A percentile compares a stretch with the other conserved stretches of the same genome.
Evolutionary conservation across 2,797 vertebrate species (phyloP).

Genomic region (Leptodactylus fallax): DNA sequence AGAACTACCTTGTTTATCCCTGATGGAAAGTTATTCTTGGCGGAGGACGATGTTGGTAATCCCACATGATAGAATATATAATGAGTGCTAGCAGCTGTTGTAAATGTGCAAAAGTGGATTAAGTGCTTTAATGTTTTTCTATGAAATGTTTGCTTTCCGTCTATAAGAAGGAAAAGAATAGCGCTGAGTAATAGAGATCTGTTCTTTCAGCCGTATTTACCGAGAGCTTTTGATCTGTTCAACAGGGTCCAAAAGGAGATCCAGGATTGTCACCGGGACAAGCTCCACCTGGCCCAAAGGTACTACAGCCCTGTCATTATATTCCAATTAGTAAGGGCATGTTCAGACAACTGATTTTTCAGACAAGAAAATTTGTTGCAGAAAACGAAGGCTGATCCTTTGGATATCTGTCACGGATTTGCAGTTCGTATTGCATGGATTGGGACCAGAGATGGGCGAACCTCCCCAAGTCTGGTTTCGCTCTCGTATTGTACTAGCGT

Average conservation of each 20-base stretch:
- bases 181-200: neutral
- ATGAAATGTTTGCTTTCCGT: neutral
- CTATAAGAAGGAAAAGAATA: neutral
- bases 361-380: too few relatives aligned
- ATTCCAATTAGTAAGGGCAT: neutral
- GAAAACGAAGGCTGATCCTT: too few relatives aligned
- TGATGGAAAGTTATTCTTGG: neutral
- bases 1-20: neutral
- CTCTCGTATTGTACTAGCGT: too few relatives aligned
- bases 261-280: conserved; percentile 90
- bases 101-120: neutral
- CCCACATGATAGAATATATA: neutral
- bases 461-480: too few relatives aligned
- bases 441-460: too few relatives aligned
- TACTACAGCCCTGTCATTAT: conserved; percentile 67
- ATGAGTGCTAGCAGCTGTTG: neutral
- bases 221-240: conserved; percentile 52
- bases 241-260: conserved; percentile 92
- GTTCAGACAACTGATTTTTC: too few relatives aligned
- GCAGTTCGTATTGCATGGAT: too few relatives aligned
- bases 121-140: neutral
- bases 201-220: neutral
- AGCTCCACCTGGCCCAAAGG: conserved; percentile 87
- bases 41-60: neutral
- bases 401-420: too few relatives aligned